Evolutionary conservation across 2,888 invertebrate genomes (phyloP).

Genomic region (Scaptomyza tumidula): DNA sequence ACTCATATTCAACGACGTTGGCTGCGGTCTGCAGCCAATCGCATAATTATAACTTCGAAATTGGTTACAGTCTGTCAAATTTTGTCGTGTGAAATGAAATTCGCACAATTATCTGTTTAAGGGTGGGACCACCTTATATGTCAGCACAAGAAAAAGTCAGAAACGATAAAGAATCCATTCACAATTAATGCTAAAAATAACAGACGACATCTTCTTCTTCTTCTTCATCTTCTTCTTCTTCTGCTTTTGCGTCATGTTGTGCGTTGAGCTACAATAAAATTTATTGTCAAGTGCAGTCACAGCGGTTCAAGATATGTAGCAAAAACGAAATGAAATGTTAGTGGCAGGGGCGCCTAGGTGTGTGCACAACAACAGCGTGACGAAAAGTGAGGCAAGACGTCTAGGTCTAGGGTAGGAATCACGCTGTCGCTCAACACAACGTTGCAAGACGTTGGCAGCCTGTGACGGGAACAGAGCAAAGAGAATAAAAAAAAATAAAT

Average conservation of each 20-base stretch:
- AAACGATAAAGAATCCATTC: constrained; percentile 55
- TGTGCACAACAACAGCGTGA: constrained; percentile 25
- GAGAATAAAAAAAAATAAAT: background rate
- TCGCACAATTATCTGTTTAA: constrained; percentile 67
- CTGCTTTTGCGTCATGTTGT: constrained; percentile 11
- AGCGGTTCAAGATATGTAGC: constrained; percentile 59
- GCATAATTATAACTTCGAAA: constrained; percentile 73
- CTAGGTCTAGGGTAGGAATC: constrained; percentile 43
- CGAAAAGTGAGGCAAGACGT: constrained; percentile 13
- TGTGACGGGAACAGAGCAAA: constrained; percentile 42
- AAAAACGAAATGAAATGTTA: constrained; percentile 5
- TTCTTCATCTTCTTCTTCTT: too few species aligned
- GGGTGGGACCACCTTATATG: constrained; percentile 46
- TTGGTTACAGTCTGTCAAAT: constrained; percentile 74
- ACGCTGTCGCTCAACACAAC: constrained; percentile 64
- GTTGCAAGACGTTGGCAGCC: constrained; percentile 47
- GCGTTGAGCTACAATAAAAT: constrained; percentile 67
- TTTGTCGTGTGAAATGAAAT: constrained; percentile 73
- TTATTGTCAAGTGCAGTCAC: constrained; percentile 78
- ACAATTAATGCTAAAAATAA: constrained; percentile 78
- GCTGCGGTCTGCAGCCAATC: constrained; percentile 26
- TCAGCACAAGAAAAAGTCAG: constrained; percentile 54
- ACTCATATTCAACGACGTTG: constrained; percentile 8
- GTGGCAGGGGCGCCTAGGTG: constrained; percentile 39
- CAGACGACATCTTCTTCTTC: constrained; percentile 17